Evolutionary conservation across 2,797 vertebrate genomes (phyloP).

Genomic region (Avahi laniger): DNA sequence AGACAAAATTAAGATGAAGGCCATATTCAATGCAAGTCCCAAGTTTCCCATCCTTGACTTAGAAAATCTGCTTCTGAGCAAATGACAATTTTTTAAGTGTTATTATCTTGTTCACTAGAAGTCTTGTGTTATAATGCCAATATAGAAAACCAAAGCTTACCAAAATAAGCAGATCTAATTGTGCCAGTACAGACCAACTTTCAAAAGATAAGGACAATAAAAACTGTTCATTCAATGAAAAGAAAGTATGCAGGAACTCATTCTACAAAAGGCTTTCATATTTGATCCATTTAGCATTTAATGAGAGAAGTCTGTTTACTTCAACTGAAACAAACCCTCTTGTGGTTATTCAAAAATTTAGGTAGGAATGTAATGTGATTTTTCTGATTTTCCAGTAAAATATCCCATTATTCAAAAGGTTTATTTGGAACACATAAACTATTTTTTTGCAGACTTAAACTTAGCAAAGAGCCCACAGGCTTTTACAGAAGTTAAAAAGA

Average conservation of each 20-base stretch:
- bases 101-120: slow-evolving; percentile 37
- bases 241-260: slow-evolving; percentile 61
- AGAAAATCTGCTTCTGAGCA: slow-evolving; percentile 33
- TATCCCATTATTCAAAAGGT: slow-evolving; percentile 56
- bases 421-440: slow-evolving; percentile 37
- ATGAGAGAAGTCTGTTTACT: slow-evolving; percentile 53
- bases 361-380: slow-evolving; percentile 47
- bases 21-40: background rate
- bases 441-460: slow-evolving; percentile 36
- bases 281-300: slow-evolving; percentile 52
- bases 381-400: slow-evolving; percentile 24
- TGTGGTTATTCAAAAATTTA: slow-evolving; percentile 58
- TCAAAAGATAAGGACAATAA: slow-evolving; percentile 62
- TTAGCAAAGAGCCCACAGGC: background rate
- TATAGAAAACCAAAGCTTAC: slow-evolving; percentile 51
- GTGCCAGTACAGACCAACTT: slow-evolving; percentile 50
- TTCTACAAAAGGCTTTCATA: slow-evolving; percentile 62
- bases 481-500: slow-evolving; percentile 35
- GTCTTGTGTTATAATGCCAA: slow-evolving; percentile 11
- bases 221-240: slow-evolving; percentile 56
- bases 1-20: background rate
- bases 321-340: slow-evolving; percentile 51
- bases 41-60: slow-evolving; percentile 16
- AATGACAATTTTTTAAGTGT: background rate
- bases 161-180: slow-evolving; percentile 60